phyloP scores from a whole-genome alignment of 2,888 invertebrate species.

The Papilio elwesi region DNA sequence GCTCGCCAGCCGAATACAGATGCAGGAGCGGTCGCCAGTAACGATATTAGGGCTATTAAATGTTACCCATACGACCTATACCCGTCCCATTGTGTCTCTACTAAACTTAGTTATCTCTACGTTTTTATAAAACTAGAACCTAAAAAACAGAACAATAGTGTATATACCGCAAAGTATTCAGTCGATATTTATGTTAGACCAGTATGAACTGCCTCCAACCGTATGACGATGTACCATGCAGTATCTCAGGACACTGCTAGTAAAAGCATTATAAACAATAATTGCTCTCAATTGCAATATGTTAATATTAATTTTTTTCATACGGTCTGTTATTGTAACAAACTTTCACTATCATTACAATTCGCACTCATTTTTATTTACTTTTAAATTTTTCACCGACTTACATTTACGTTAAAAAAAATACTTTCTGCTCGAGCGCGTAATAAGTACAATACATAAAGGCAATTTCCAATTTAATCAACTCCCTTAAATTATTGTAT shows the following conservation, averaged over 20 bases:
- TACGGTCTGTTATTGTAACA: too few relatives aligned
- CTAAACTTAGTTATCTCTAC: constrained; percentile 25
- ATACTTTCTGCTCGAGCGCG: background rate
- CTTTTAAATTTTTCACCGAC: too few relatives aligned
- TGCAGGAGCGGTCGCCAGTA: constrained; percentile 31
- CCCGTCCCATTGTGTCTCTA: constrained; percentile 13
- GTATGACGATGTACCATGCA: too few relatives aligned
- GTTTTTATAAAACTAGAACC: background rate
- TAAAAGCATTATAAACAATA: too few relatives aligned
- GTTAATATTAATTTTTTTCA: too few relatives aligned
- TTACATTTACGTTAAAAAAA: background rate
- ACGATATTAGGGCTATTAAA: constrained; percentile 37
- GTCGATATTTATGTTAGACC: too few relatives aligned
- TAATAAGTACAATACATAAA: background rate
- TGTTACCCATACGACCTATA: constrained; percentile 28
- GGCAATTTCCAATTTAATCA: background rate
- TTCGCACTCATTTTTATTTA: too few relatives aligned
- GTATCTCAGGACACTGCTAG: too few relatives aligned
- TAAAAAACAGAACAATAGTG: background rate
- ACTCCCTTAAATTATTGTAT: background rate
- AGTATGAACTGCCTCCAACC: too few relatives aligned
- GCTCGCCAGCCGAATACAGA: constrained; percentile 30
- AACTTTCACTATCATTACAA: too few relatives aligned
- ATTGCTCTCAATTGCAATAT: too few relatives aligned
- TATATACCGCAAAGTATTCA: too few relatives aligned